These are phyloP conservation scores for Caenorhabditis sulstoni DNA, from an alignment of 2,888 invertebrate species.

Conservation along the genomic window DNA sequence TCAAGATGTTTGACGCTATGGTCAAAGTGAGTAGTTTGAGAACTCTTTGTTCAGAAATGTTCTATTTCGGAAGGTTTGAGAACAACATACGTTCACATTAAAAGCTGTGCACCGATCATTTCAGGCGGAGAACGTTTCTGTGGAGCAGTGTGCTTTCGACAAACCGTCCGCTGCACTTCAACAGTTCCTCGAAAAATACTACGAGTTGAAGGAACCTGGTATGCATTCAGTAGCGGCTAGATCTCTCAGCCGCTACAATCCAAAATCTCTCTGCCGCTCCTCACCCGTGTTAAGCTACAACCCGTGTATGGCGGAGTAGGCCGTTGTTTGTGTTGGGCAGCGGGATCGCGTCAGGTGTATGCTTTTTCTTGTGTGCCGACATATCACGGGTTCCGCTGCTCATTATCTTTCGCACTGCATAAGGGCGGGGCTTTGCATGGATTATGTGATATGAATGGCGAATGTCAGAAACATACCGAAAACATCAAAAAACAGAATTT, in stretches of 20 bases:
- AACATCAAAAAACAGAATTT: too few species aligned
- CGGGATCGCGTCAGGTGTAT: too few species aligned
- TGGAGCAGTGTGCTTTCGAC: slow-evolving; percentile 88
- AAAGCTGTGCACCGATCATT: slow-evolving; percentile 31
- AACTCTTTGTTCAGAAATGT: too few species aligned
- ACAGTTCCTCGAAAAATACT: slow-evolving; percentile 90
- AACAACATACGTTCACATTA: too few species aligned
- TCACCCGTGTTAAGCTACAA: too few species aligned
- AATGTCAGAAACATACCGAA: too few species aligned
- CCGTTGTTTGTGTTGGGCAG: too few species aligned
- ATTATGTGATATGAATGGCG: background rate
- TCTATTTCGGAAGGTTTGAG: background rate
- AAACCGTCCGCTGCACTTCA: slow-evolving; percentile 92
- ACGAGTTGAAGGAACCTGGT: slow-evolving; percentile 84
- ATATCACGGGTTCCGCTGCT: slow-evolving; percentile 21
- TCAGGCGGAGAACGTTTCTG: slow-evolving; percentile 64
- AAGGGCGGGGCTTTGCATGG: slow-evolving; percentile 4
- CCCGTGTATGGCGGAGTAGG: too few species aligned
- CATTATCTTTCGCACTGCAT: background rate
- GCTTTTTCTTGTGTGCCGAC: slow-evolving; percentile 2
- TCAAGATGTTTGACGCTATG: slow-evolving; percentile 91
- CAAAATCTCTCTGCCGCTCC: too few species aligned
- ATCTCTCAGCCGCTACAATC: slow-evolving; percentile 5
- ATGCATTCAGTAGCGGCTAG: slow-evolving; percentile 1
- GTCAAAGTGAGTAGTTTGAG: slow-evolving; percentile 86